Base-by-base conservation (phyloP, 2,113 vertebrate species). In the Zapornia atra region DNA sequence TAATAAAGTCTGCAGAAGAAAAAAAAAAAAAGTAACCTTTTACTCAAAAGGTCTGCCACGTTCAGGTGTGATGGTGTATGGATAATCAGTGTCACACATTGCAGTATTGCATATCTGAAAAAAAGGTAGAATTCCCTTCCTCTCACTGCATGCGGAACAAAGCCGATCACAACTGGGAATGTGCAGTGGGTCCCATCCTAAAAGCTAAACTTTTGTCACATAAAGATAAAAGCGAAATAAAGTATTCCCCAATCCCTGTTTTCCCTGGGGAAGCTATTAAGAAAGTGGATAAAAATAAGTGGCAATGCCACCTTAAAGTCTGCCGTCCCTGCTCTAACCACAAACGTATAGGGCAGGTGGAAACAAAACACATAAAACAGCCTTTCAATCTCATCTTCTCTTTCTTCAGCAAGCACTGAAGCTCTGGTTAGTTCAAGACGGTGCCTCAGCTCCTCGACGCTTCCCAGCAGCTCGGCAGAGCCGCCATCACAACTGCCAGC, bases 171-270 rank as follows among this genome's bases (percentile, higher is more conserved):
- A 84, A 84, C 21, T 7, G 6, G 29, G 24, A 77, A 50, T 0
- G 5, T 4, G 4, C 42, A 44, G 17, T 44, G 42, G 16, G 2
- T 22, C 8, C 9, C 2, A 0, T 2, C 8, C 21, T 50, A 11
- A 54, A 93, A 86, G 28, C 12, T 13, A 38, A 46, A 25, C 20
- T 61, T 53, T 11, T 22, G 5, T 31, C 16, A 33, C 17, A 7
- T 20, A n/a, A 59, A 86, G 18, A 33, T 22, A 29, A 72, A 86
- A 33, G 5, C 20, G 79, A 70, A 60, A 51, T 6, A 4, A 34
- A 25, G 7, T 8, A 25, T 26, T 54, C 38, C 24, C 9, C 20
- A 75, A 53, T 38, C 26, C 7, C 10, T 34, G 7, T 44, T 71
- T 76, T 42, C 22, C 26, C n/a, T 7, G 12, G 12, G 10, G 24